A percentile compares a stretch with the other conserved stretches of the same genome.
Evolutionary conservation across 1,140 invertebrate genomes (phyloP).

Genomic region (Melipona quadrifasciata): DNA sequence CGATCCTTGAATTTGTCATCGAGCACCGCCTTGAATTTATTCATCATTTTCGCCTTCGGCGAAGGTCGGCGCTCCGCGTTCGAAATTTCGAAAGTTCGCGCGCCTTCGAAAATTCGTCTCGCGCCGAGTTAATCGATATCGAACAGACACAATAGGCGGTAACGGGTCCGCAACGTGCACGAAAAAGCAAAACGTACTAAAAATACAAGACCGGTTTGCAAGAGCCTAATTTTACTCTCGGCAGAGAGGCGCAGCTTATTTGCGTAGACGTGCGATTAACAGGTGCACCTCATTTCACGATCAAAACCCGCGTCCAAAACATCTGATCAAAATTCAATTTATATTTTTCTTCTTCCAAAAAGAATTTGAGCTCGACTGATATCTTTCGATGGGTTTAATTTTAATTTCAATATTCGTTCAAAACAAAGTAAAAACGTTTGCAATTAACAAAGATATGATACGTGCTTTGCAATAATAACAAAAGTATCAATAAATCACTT

Average conservation of each 20-base stretch:
- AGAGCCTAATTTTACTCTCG: background rate
- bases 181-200: background rate
- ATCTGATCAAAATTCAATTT: too few relatives aligned
- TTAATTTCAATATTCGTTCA: background rate
- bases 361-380: too few relatives aligned
- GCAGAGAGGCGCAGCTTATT: background rate
- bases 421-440: background rate
- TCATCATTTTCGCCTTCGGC: conserved; percentile 1
- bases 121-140: background rate
- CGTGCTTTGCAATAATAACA: background rate
- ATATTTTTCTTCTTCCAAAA: too few relatives aligned
- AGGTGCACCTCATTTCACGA: background rate
- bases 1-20: conserved; percentile 30
- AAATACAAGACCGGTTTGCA: conserved; percentile 1
- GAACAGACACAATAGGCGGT: background rate
- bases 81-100: conserved; percentile 13
- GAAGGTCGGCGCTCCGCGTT: conserved; percentile 6
- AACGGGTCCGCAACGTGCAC: too few relatives aligned
- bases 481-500: background rate
- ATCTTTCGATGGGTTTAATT: background rate
- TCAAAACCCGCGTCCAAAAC: too few relatives aligned
- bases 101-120: background rate
- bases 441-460: background rate
- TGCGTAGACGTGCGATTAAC: background rate
- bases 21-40: conserved; percentile 38